These are phyloP conservation scores for Euplagia quadripunctaria DNA, from an alignment of 2,888 invertebrate genomes.

Conservation along the genomic window DNA sequence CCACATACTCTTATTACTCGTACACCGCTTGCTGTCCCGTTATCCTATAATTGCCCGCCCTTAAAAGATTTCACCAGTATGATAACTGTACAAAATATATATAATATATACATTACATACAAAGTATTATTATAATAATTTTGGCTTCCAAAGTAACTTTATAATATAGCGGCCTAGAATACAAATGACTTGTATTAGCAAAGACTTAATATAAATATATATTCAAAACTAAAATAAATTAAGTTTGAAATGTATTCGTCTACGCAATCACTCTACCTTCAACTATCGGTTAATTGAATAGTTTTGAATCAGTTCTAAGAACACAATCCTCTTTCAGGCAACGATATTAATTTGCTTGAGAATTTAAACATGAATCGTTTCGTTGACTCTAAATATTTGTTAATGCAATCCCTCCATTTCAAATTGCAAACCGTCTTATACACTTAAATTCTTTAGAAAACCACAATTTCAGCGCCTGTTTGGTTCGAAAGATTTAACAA, in stretches of 20 bases:
- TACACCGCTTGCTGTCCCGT: not conserved
- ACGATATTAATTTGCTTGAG: slow-evolving; percentile 1
- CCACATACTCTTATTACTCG: not conserved
- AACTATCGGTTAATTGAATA: not conserved
- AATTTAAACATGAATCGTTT: slow-evolving; percentile 5
- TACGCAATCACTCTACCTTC: not conserved
- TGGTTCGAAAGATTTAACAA: not conserved
- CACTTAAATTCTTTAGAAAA: slow-evolving; percentile 3
- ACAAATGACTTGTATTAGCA: not conserved
- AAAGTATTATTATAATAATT: not conserved
- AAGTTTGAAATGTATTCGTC: not conserved
- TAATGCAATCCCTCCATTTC: slow-evolving; percentile 15
- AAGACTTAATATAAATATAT: not conserved
- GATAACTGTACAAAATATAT: not conserved
- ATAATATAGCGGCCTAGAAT: not conserved
- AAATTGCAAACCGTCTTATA: slow-evolving; percentile 14
- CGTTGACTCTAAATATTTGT: slow-evolving; percentile 7
- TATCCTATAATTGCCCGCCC: not conserved
- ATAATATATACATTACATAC: not conserved
- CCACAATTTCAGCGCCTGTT: slow-evolving; percentile 1
- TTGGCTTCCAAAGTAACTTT: not conserved
- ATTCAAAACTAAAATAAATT: not conserved
- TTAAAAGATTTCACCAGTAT: not conserved
- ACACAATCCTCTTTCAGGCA: not conserved
- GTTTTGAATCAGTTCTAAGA: not conserved